Conservation (phyloP, 1,140 invertebrate species). For the Augochlora pura region DNA sequence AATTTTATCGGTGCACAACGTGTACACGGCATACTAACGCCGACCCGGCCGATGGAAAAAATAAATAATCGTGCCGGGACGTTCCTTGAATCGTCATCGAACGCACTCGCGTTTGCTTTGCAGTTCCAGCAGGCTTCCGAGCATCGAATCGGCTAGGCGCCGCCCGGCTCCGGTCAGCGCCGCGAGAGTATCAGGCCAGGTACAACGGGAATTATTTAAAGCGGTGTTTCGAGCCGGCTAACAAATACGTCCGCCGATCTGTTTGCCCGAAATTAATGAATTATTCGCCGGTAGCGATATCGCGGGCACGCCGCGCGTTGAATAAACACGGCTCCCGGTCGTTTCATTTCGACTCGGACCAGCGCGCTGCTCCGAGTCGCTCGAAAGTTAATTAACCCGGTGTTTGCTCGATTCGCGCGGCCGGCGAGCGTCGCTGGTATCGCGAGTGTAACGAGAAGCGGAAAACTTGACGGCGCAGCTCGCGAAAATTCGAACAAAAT, state of each 20-base stretch:
- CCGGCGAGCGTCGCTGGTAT: no score
- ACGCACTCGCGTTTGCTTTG: constrained; percentile 31
- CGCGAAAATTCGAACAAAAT: no score
- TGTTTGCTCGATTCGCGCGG: constrained; percentile 1
- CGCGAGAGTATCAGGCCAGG: not conserved
- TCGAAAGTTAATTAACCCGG: constrained; percentile 10
- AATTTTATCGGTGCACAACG: not conserved
- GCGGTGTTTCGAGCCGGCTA: not conserved
- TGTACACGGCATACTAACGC: not conserved
- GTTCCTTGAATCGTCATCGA: constrained; percentile 42
- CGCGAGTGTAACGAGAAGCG: no score
- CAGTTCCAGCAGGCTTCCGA: not conserved
- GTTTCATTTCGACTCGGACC: not conserved
- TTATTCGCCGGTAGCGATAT: constrained; percentile 5
- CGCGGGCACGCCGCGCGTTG: not conserved
- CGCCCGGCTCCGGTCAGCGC: no score
- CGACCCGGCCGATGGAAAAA: constrained; percentile 25
- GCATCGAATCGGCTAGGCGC: no score
- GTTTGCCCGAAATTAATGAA: constrained; percentile 15
- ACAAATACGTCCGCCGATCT: not conserved
- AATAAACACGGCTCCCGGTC: not conserved
- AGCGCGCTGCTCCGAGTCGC: no score
- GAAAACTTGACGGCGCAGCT: no score
- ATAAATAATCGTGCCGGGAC: constrained; percentile 41
- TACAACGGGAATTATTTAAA: constrained; percentile 10